phyloP scores from a whole-genome alignment of 2,113 vertebrate genomes.

The Pseudopodoces humilis region DNA sequence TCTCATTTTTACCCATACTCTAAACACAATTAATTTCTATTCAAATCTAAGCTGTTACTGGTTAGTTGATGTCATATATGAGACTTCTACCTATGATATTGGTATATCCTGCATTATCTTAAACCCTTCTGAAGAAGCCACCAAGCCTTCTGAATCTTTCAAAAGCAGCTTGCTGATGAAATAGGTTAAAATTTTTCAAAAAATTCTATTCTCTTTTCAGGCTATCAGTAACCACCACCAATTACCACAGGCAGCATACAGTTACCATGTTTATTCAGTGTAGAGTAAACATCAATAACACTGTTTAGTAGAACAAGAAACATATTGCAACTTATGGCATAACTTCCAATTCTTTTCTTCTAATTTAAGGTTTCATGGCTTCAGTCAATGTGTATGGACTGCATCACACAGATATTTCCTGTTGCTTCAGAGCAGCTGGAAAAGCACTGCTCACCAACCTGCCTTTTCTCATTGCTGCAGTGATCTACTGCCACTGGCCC shows the following conservation, averaged over 20 bases:
- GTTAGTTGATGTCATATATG: background rate
- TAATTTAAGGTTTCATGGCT: background rate
- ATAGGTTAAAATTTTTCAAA: background rate
- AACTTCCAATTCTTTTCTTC: background rate
- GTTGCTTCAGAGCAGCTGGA: background rate
- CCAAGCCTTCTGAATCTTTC: background rate
- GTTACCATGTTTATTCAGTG: background rate
- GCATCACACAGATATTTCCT: background rate
- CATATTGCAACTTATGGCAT: background rate
- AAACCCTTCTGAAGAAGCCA: background rate
- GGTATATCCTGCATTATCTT: background rate
- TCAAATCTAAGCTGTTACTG: background rate
- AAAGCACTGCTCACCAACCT: background rate
- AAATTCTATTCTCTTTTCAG: background rate
- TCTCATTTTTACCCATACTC: background rate
- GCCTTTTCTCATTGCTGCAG: background rate
- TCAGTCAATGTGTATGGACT: background rate
- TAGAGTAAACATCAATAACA: background rate
- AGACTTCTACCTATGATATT: background rate
- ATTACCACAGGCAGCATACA: background rate
- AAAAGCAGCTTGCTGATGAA: background rate
- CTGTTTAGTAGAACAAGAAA: background rate
- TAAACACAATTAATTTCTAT: background rate
- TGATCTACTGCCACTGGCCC: background rate
- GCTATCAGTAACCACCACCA: background rate